Evolutionary conservation across 2,113 vertebrate species (phyloP), one percentile per base, ranked within the genome.

Genomic region (Atrichornis clamosus): DNA sequence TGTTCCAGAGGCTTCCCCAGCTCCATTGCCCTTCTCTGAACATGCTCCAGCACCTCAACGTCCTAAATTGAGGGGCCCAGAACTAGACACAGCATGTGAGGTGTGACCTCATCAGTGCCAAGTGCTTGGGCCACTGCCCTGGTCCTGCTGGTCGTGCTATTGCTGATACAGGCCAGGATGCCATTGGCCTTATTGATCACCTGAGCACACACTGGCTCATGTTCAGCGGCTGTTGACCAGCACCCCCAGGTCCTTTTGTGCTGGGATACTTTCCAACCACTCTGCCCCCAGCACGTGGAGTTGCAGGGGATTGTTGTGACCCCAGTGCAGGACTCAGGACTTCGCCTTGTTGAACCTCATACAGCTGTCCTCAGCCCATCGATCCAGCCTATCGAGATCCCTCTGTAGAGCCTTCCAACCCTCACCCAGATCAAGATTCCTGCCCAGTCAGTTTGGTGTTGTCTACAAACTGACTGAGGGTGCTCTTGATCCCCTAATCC

Each of bases 21-120:
- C 23, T 59, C 22, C 0, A 0, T 8, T 59, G 3, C 3, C 5
- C 17, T 62, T n/a, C 53, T 56, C 17, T 73, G 53, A 15, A 50
- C 24, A 13, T 0, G 0, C 6, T 67, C 10, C 33, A 73, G 64
- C 15, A 1, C 7, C 17, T 55, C 55, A 24, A 0, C 15, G 8
- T 37, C 44, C 11, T 27, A 9, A 2, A 30, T 7, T 14, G 62
- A 84, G 24, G 5, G 2, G 3, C 27, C 6, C 17, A 13, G 3
- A 80, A 27, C 10, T 42, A 33, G 15, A 3, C 6, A 21, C 5
- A 42, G 15, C 0, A 20, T 10, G 27, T 0, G 1, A 37, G 49
- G 3, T 33, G 8, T 0, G 0, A 8, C 8, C 33, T 68, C 37
- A 63, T 15, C 30, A 22, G 4, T 26, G 49, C n/a, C 0, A 0